These are phyloP conservation scores for Lateolabrax maculatus DNA, from an alignment of 2,797 vertebrate genomes.

Conservation along the genomic window DNA sequence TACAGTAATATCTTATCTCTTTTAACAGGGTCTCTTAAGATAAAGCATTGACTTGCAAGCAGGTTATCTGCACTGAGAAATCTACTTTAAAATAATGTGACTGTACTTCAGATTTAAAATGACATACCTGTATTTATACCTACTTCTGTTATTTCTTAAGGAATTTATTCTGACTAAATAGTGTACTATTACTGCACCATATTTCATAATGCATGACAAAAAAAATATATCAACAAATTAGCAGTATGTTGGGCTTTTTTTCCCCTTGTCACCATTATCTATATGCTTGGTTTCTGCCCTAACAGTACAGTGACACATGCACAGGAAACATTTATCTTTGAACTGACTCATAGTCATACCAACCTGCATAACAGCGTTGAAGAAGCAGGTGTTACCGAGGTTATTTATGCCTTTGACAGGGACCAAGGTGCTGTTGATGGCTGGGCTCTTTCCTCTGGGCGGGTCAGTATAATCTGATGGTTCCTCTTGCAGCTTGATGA, in stretches of 20 bases:
- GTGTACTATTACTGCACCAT: not conserved
- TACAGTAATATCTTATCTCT: too few species aligned
- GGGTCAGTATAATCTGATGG: constrained; percentile 86
- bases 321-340: not conserved
- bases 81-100: not conserved
- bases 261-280: not conserved
- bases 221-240: too few species aligned
- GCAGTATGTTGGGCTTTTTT: not conserved
- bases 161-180: not conserved
- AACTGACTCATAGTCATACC: constrained; percentile 45
- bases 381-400: constrained; percentile 98
- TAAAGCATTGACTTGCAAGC: not conserved
- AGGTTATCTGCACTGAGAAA: constrained; percentile 1
- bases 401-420: constrained; percentile 97
- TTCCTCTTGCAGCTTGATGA: constrained; percentile 91
- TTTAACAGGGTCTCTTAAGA: constrained; percentile 2
- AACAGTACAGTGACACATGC: not conserved
- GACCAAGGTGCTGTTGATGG: constrained; percentile 83
- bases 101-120: not conserved
- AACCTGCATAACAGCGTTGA: constrained; percentile 99
- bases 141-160: not conserved
- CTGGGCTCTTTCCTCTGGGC: constrained; percentile 85
- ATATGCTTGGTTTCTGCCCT: not conserved
- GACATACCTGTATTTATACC: not conserved
- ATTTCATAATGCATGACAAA: not conserved